phyloP scores from a whole-genome alignment of 2,888 invertebrate species.

The Leuctra nigra region DNA sequence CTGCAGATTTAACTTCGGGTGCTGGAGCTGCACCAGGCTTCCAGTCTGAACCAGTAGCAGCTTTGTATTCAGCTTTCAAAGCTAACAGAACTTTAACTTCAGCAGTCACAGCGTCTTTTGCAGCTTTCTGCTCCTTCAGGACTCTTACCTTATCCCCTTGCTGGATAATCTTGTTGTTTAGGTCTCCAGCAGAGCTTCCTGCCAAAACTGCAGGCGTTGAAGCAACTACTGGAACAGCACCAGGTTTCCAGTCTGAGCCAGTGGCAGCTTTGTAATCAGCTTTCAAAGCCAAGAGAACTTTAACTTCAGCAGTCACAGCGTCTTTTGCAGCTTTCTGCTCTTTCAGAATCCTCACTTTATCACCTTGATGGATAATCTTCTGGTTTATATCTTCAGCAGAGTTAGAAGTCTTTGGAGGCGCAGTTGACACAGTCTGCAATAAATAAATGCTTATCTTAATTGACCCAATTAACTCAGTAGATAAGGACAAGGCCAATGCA shows the following conservation, averaged over 20 bases:
- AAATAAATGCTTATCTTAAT: too few species aligned
- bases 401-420: not conserved
- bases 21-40: constrained; percentile 29
- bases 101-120: constrained; percentile 46
- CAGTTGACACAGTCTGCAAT: too few species aligned
- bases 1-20: not conserved
- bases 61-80: constrained; percentile 53
- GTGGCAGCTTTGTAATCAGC: constrained; percentile 64
- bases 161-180: constrained; percentile 43
- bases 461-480: too few species aligned
- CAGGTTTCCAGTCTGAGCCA: constrained; percentile 52
- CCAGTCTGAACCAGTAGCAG: constrained; percentile 50
- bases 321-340: constrained; percentile 57
- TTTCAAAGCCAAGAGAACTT: constrained; percentile 62
- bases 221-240: constrained; percentile 32
- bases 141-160: constrained; percentile 56
- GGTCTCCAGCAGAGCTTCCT: constrained; percentile 33
- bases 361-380: constrained; percentile 54
- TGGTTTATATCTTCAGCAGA: constrained; percentile 36
- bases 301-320: constrained; percentile 47
- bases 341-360: constrained; percentile 62
- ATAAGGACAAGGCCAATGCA: too few species aligned
- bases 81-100: constrained; percentile 50
- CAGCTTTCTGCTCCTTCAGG: constrained; percentile 49
- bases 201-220: not conserved